These are phyloP conservation scores for Choloepus hoffmanni DNA, from an alignment of 2,113 vertebrate species.

Conservation along the genomic window DNA sequence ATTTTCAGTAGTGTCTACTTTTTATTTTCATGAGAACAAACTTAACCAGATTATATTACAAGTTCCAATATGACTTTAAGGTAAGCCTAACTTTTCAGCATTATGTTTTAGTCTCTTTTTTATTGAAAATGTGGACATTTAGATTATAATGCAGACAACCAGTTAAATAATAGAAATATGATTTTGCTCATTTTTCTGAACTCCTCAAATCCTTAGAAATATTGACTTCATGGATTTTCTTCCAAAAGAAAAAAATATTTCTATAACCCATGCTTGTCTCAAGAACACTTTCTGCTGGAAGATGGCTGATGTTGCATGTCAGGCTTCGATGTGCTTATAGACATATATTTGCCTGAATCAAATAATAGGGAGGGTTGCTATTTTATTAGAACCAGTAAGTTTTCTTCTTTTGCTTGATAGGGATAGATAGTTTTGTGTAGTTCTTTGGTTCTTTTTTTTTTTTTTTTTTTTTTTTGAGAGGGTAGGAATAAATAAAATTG, in stretches of 20 bases:
- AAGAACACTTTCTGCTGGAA: background rate
- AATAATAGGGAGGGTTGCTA: background rate
- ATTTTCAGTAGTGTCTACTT: conserved; percentile 3
- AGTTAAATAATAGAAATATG: background rate
- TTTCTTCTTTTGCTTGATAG: background rate
- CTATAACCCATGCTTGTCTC: background rate
- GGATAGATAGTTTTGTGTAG: background rate
- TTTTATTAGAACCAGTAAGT: conserved; percentile 25
- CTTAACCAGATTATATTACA: conserved; percentile 8
- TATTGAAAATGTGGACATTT: conserved; percentile 44
- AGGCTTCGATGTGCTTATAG: conserved; percentile 42
- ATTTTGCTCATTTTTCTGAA: background rate
- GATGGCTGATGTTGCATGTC: accelerated
- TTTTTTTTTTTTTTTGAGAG: background rate
- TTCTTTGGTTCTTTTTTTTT: background rate
- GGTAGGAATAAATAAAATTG: conserved; percentile 35
- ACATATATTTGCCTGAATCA: background rate
- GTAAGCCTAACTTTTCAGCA: background rate
- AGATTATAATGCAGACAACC: background rate
- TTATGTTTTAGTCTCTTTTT: background rate
- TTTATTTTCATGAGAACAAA: conserved; percentile 68
- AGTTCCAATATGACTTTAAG: background rate
- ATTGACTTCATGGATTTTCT: background rate
- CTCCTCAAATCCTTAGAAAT: background rate
- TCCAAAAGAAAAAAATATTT: conserved; percentile 30